Conservation (phyloP, 1,140 invertebrate species). For the Apolygus lucorum region DNA sequence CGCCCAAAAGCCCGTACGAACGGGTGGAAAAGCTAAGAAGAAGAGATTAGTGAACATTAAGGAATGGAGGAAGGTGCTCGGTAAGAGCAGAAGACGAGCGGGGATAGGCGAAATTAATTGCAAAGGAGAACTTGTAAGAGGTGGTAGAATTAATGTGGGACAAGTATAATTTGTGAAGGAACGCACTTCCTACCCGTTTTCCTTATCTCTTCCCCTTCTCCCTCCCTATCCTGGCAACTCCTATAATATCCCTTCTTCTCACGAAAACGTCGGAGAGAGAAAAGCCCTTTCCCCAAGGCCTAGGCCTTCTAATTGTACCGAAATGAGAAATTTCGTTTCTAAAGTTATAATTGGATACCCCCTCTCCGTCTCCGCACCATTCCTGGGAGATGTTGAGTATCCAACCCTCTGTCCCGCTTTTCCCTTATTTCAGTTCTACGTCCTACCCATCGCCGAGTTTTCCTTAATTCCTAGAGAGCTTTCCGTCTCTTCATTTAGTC, state of each 20-base stretch:
- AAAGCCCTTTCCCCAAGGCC: constrained; percentile 20
- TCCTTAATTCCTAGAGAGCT: constrained; percentile 20
- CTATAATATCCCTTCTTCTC: constrained; percentile 32
- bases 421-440: constrained; percentile 12
- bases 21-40: background rate
- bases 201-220: background rate
- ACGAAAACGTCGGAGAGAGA: background rate
- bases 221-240: constrained; percentile 2
- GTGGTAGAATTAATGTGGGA: constrained; percentile 27
- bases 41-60: constrained; percentile 21
- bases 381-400: constrained; percentile 11
- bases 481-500: constrained; percentile 10
- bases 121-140: constrained; percentile 23
- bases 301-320: constrained; percentile 30
- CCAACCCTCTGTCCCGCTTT: background rate
- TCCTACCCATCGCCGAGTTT: constrained; percentile 5
- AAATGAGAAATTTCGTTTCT: constrained; percentile 35
- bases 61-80: background rate
- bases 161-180: constrained; percentile 30
- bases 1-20: too few species aligned
- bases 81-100: background rate
- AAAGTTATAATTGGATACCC: constrained; percentile 34
- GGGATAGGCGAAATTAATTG: constrained; percentile 21
- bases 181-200: constrained; percentile 15
- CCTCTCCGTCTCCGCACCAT: background rate